Evolutionary conservation across 1,140 invertebrate genomes (phyloP), one percentile per base, ranked within the genome.

Genomic region (Cydia pomonella): DNA sequence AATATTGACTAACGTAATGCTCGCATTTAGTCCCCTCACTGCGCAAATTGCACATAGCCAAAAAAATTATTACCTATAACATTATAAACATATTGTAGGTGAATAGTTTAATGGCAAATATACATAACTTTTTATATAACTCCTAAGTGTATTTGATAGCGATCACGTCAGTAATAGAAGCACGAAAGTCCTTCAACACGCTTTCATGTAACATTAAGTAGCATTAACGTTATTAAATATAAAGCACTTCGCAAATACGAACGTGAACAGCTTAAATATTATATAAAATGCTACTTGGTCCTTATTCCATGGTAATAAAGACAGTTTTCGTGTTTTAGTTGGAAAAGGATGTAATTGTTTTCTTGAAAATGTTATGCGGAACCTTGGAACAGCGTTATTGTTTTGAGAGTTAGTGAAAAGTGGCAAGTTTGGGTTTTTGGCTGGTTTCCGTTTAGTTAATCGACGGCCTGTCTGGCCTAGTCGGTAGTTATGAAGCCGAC

Each of bases 391-490:
- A n/a, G 12, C 18, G 63, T n/a, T 41, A 69, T 69, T 69, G 64
- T 69, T 69, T 64, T 18, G 27, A 9, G 25, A 66, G 63, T 66
- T 69, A n/a, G 6, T 69, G 64, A 69, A 59, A 59, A 50, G 47
- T 50, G 4, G 47, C n/a, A n/a, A 50, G 47, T 50, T 50, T 50
- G 4, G 47, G n/a, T 50, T 50, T 47, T 50, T 41, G 38, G 38
- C 38, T 41, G 38, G 38, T 41, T 41, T 41, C 38, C 38, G 38
- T 41, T 41, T 41, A 12, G 7, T 13, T 41, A 7, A 7, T 33
- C 29, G 29, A 33, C 29, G 29, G 7, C 5, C 29, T 6, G 5
- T 33, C 29, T 7, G 29, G 5, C 29, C 10, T 38, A 38, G 33
- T 38, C 2, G 33, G 33, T 38, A 38, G 33, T 38, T 38, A 38